Conservation (phyloP, 2,113 vertebrate genomes). For the Podilymbus podiceps region DNA sequence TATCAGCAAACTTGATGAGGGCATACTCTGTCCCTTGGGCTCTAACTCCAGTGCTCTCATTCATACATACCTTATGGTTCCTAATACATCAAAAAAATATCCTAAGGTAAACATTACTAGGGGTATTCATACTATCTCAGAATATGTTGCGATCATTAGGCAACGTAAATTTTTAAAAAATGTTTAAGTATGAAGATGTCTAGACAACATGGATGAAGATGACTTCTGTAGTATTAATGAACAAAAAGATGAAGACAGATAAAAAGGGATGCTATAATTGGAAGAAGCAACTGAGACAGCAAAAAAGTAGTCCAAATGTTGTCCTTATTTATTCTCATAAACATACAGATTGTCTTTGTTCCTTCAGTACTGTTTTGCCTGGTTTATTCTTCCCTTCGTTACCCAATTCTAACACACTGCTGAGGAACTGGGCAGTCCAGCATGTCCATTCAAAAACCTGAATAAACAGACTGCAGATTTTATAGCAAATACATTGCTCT, state of each 20-base stretch:
- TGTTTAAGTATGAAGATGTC: background rate
- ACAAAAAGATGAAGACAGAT: background rate
- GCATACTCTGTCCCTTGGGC: no score
- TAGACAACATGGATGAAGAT: background rate
- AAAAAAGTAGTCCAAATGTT: background rate
- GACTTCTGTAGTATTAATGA: background rate
- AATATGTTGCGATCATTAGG: background rate
- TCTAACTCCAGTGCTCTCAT: background rate
- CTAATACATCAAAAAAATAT: background rate
- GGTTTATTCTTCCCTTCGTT: background rate
- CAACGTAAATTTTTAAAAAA: background rate
- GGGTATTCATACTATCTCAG: background rate
- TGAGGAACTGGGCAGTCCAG: background rate
- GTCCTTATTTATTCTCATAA: background rate
- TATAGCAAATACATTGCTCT: background rate
- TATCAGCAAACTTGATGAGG: no score
- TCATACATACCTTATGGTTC: background rate
- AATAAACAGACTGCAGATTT: background rate
- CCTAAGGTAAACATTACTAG: background rate
- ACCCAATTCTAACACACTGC: background rate
- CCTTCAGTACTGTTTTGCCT: background rate
- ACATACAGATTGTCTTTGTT: background rate
- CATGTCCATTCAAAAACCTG: background rate
- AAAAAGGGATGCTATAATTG: background rate
- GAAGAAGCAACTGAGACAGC: background rate